A percentile compares a stretch with the other conserved stretches of the same genome.
Conservation (phyloP, 2,888 invertebrate species). For the Orgyia antiqua region DNA sequence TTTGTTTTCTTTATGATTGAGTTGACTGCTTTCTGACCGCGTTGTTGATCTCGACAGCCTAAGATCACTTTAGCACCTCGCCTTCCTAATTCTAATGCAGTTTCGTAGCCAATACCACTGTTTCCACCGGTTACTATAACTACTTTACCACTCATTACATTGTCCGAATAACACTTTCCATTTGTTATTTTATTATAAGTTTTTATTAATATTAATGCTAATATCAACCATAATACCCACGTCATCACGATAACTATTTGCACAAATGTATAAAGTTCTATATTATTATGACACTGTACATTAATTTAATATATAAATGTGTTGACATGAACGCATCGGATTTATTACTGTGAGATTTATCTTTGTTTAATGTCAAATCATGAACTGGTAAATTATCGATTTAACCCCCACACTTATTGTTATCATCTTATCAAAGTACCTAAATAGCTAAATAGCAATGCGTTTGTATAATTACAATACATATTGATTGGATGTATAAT, state of each 20-base stretch:
- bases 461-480: slow-evolving; percentile 1
- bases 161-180: slow-evolving; percentile 56
- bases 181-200: slow-evolving; percentile 53
- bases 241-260: slow-evolving; percentile 18
- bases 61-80: slow-evolving; percentile 83
- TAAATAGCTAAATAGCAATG: no score
- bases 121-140: slow-evolving; percentile 89
- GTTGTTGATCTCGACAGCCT: slow-evolving; percentile 86
- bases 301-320: slow-evolving; percentile 2
- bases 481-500: no score
- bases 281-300: no score
- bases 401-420: slow-evolving; percentile 11
- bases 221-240: slow-evolving; percentile 46
- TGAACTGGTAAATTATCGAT: slow-evolving; percentile 22
- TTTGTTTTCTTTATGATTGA: slow-evolving; percentile 83
- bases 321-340: slow-evolving; percentile 6
- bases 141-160: slow-evolving; percentile 78
- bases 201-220: slow-evolving; percentile 47
- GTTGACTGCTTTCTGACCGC: slow-evolving; percentile 82
- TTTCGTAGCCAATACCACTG: slow-evolving; percentile 90
- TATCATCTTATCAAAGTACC: slow-evolving; percentile 23
- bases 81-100: slow-evolving; percentile 83
- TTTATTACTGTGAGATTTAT: slow-evolving; percentile 22
- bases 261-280: neutral
- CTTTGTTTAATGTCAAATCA: slow-evolving; percentile 22